Evolutionary conservation across 2,113 vertebrate genomes (phyloP).

Genomic region (Trichechus manatus): DNA sequence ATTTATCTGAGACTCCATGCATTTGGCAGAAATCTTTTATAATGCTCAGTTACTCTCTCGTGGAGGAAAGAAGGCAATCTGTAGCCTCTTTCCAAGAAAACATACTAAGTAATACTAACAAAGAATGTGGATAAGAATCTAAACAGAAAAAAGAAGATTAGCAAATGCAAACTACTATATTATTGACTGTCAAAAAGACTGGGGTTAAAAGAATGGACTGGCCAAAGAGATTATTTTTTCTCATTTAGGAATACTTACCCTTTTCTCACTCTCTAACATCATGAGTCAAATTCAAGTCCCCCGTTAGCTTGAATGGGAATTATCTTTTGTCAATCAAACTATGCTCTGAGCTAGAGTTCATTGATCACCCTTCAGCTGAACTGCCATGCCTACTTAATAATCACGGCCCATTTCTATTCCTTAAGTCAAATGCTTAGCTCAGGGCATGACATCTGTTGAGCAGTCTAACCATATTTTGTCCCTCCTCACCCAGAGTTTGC

Average conservation of each 20-base stretch:
- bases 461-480: background rate
- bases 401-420: background rate
- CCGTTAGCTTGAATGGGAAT: slow-evolving; percentile 16
- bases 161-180: slow-evolving; percentile 67
- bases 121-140: slow-evolving; percentile 45
- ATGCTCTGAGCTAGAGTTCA: background rate
- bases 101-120: slow-evolving; percentile 28
- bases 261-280: background rate
- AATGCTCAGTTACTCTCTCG: slow-evolving; percentile 43
- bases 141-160: slow-evolving; percentile 59
- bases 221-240: slow-evolving; percentile 36
- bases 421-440: slow-evolving; percentile 6
- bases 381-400: slow-evolving; percentile 47
- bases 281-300: slow-evolving; percentile 9
- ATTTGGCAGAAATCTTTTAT: slow-evolving; percentile 60
- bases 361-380: slow-evolving; percentile 36
- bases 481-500: background rate
- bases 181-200: background rate
- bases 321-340: slow-evolving; percentile 63
- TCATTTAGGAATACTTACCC: slow-evolving; percentile 27
- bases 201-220: slow-evolving; percentile 54
- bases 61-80: slow-evolving; percentile 63
- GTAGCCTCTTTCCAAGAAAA: slow-evolving; percentile 57
- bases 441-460: background rate
- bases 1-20: slow-evolving; percentile 57